Evolutionary conservation across 2,113 vertebrate species (phyloP).

Genomic region (Ageneiosus marmoratus): DNA sequence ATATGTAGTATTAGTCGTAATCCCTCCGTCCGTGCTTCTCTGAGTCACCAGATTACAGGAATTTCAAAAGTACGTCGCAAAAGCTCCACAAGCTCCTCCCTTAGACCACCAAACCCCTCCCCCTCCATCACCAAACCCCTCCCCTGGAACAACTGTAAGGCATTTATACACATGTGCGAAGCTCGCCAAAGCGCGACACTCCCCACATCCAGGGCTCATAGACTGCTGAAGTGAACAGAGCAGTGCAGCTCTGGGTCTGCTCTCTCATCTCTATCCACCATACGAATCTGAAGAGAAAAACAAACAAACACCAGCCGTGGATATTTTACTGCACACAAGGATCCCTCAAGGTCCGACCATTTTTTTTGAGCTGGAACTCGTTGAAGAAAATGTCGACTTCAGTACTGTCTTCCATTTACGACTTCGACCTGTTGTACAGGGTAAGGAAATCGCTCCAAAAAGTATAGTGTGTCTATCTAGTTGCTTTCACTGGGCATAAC

Average conservation of each 20-base stretch:
- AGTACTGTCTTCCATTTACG: conserved; percentile 92
- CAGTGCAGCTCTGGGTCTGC: background rate
- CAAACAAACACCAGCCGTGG: conserved; percentile 69
- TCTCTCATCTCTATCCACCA: background rate
- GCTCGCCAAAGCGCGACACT: conserved; percentile 44
- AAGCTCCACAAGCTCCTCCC: background rate
- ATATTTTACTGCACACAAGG: conserved; percentile 59
- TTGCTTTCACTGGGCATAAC: background rate
- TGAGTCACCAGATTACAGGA: conserved; percentile 16
- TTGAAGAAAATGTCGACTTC: conserved; percentile 84
- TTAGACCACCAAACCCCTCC: conserved; percentile 7
- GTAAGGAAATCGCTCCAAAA: conserved; percentile 65
- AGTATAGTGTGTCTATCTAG: background rate
- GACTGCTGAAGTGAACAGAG: conserved; percentile 11
- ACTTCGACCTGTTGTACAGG: conserved; percentile 95
- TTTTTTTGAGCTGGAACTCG: conserved; percentile 61
- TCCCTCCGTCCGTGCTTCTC: background rate
- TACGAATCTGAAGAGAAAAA: background rate
- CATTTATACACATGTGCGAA: conserved; percentile 67
- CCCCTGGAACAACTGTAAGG: conserved; percentile 46
- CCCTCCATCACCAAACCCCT: conserved; percentile 15
- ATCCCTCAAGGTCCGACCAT: conserved; percentile 68
- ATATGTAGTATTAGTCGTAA: too few species aligned
- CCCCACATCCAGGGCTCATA: conserved; percentile 32
- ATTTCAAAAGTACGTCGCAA: background rate